Conservation (phyloP, 1,140 invertebrate species). For the Adelges cooleyi region DNA sequence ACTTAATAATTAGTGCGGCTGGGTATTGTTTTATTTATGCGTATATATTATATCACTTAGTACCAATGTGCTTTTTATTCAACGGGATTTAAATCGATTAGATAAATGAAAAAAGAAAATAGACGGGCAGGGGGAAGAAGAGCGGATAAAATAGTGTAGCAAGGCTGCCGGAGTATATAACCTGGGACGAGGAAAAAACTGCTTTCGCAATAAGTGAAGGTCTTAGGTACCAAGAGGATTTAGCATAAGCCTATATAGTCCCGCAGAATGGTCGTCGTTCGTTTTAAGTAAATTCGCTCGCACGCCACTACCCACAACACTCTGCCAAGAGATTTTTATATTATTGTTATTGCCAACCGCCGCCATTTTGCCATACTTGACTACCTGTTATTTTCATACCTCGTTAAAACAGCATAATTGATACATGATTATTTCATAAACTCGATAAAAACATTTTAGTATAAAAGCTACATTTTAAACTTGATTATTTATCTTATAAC, state of each 20-base stretch:
- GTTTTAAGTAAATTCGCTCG: slow-evolving; percentile 26
- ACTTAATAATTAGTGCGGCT: slow-evolving; percentile 26
- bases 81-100: slow-evolving; percentile 18
- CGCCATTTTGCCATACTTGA: background rate
- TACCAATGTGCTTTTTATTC: slow-evolving; percentile 9
- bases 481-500: too few species aligned
- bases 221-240: slow-evolving; percentile 18
- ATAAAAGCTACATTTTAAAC: too few species aligned
- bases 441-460: too few species aligned
- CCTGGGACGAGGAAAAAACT: background rate
- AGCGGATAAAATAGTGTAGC: background rate
- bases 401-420: too few species aligned
- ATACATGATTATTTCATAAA: too few species aligned
- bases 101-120: slow-evolving; percentile 23
- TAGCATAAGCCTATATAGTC: slow-evolving; percentile 12
- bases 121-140: background rate
- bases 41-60: background rate
- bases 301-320: background rate
- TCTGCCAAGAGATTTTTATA: slow-evolving; percentile 23
- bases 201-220: slow-evolving; percentile 23
- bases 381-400: background rate
- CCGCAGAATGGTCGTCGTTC: slow-evolving; percentile 25
- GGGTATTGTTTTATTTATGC: background rate
- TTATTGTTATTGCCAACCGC: background rate
- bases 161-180: too few species aligned